phyloP scores from a whole-genome alignment of 1,140 invertebrate genomes.

The Drosophila arawakana region DNA sequence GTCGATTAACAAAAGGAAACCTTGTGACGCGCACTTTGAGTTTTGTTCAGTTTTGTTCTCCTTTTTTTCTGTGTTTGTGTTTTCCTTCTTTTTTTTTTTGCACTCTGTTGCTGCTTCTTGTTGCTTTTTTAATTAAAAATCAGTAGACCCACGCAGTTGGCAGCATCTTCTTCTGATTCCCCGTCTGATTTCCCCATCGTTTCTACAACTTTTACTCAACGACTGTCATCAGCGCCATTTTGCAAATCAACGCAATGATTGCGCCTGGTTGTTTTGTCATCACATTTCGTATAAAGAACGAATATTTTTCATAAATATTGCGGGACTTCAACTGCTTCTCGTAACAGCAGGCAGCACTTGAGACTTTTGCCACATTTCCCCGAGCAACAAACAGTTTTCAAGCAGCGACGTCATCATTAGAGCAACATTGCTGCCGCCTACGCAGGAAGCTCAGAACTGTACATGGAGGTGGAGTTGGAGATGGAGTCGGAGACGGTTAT shows the following conservation, averaged over 20 bases:
- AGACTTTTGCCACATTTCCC: constrained; percentile 77
- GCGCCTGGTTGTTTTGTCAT: constrained; percentile 66
- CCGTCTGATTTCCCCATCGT: not conserved
- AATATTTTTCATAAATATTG: constrained; percentile 78
- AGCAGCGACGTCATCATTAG: constrained; percentile 74
- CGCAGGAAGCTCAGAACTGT: constrained; percentile 32
- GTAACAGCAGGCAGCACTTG: constrained; percentile 60
- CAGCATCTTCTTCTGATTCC: not conserved
- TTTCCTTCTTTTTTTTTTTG: constrained; percentile 20
- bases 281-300: constrained; percentile 26
- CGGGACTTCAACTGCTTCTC: constrained; percentile 32
- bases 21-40: constrained; percentile 77
- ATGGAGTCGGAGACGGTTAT: not conserved
- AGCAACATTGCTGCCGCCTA: constrained; percentile 70
- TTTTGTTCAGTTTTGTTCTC: constrained; percentile 41
- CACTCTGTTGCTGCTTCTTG: constrained; percentile 39
- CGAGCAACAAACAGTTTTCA: constrained; percentile 59
- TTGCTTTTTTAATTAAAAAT: constrained; percentile 81
- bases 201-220: constrained; percentile 23
- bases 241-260: constrained; percentile 82
- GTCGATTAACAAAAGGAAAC: constrained; percentile 82
- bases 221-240: constrained; percentile 78
- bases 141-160: constrained; percentile 61
- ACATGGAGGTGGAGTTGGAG: not conserved
- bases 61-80: constrained; percentile 35